Base-by-base conservation (phyloP, 2,113 vertebrate species). In the Ornithorhynchus anatinus region DNA sequence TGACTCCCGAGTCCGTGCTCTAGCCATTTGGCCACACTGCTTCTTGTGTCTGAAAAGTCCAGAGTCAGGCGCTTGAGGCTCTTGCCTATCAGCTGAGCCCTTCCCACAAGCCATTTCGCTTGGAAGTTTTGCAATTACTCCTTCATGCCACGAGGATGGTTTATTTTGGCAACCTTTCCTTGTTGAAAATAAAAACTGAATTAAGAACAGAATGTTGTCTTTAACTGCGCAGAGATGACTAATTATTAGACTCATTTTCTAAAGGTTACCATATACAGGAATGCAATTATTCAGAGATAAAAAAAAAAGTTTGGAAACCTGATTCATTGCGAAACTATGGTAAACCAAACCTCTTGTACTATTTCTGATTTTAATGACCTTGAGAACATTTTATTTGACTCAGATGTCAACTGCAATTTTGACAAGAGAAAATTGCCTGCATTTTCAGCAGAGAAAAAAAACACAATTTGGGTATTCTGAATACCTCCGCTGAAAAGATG, bases 311-410 rank as follows among this genome's bases (percentile, higher is more conserved):
- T 81, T 82, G 88, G 89, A 84, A 89, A 87, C 72, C 80, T 88
- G 88, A 93, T 87, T 94, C 93, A 94, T 93, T 89, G 86, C 75
- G 93, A 93, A 94, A 93, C 90, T 83, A 89, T 72, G 33, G 75
- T 72, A 77, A 88, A 83, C 84, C 84, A 78, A 89, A 85, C 75
- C 61, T 57, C 72, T 87, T 85, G 84, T 64, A 78, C 62, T 79
- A 87, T 85, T 91, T 91, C 87, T 89, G 84, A 81, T 86, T 67
- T 50, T 82, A 89, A 86, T 90, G 91, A 90, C 91, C 90, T 83
- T 85, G 64, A 85, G 90, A 91, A 77, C 75, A 44, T 89, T 89
- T 84, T 80, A 77, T 91, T 86, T 86, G 82, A 87, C 88, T 86
- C 85, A 84, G 84, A 88, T 81, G 88, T 89, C 82, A 86, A 82